A percentile compares a stretch with the other conserved stretches of the same genome.
phyloP scores from a whole-genome alignment of 2,888 invertebrate genomes.

The Lampropteryx suffumata region DNA sequence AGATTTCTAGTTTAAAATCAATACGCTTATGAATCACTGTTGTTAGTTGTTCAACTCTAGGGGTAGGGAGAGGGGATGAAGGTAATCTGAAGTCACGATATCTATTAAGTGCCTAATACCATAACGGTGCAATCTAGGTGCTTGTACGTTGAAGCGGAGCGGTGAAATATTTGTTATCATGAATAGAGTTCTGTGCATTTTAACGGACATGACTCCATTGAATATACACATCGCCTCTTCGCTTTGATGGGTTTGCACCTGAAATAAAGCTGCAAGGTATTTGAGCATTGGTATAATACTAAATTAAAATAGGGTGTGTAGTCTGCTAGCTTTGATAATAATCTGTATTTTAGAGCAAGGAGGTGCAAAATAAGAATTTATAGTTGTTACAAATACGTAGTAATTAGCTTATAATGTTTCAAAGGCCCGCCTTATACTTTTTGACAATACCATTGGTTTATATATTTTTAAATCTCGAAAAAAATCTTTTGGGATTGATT shows the following conservation, averaged over 20 bases:
- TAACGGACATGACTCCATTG: too few relatives aligned
- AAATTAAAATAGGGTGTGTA: background rate
- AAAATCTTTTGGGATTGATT: too few relatives aligned
- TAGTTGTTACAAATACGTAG: constrained; percentile 7
- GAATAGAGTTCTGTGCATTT: too few relatives aligned
- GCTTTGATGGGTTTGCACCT: too few relatives aligned
- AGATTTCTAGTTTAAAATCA: constrained; percentile 28
- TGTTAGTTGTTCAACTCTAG: constrained; percentile 43
- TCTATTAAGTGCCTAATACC: constrained; percentile 26
- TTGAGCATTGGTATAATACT: constrained; percentile 17
- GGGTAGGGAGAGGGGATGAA: constrained; percentile 1
- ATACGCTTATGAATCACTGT: constrained; percentile 43
- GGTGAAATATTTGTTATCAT: too few relatives aligned
- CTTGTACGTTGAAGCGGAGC: too few relatives aligned
- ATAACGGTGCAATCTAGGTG: background rate
- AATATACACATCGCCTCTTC: too few relatives aligned
- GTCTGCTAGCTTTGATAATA: constrained; percentile 20
- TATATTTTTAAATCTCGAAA: too few relatives aligned
- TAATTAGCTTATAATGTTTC: constrained; percentile 1
- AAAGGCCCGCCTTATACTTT: background rate
- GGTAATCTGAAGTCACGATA: constrained; percentile 19
- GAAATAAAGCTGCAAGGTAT: constrained; percentile 20
- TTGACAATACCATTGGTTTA: too few relatives aligned
- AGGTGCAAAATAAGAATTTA: constrained; percentile 9
- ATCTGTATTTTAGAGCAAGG: constrained; percentile 4